phyloP scores from a whole-genome alignment of 1,140 invertebrate species.

The Plutomurus gul region DNA sequence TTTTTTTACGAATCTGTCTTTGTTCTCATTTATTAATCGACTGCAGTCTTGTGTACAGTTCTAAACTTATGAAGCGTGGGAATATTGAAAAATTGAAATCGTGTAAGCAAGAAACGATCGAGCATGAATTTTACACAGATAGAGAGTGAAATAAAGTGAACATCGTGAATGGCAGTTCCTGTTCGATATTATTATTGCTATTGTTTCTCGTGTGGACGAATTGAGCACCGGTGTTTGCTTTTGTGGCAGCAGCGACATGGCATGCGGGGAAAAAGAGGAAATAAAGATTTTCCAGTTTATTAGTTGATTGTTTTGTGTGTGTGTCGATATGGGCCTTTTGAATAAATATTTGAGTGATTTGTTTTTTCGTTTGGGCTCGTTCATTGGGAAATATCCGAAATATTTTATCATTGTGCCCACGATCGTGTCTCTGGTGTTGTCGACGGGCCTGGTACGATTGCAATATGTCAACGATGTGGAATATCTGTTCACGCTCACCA shows the following conservation, averaged over 20 bases:
- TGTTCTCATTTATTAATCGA: no score
- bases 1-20: no score
- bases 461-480: slow-evolving; percentile 89
- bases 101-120: no score
- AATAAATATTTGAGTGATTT: background rate
- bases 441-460: slow-evolving; percentile 82
- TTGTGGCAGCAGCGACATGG: background rate
- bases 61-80: no score
- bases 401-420: slow-evolving; percentile 86
- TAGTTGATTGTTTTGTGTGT: background rate
- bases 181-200: no score
- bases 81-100: no score
- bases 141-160: no score
- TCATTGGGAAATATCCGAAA: slow-evolving; percentile 67
- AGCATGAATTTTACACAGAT: no score
- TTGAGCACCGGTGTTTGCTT: no score
- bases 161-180: no score
- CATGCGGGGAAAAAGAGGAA: background rate
- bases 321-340: background rate
- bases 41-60: no score
- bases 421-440: slow-evolving; percentile 77
- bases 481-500: slow-evolving; percentile 84
- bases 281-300: background rate
- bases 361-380: background rate
- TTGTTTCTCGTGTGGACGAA: no score